Evolutionary conservation across 2,113 vertebrate species (phyloP), one percentile per base, ranked within the genome.

Genomic region (Megaceryle maxima): DNA sequence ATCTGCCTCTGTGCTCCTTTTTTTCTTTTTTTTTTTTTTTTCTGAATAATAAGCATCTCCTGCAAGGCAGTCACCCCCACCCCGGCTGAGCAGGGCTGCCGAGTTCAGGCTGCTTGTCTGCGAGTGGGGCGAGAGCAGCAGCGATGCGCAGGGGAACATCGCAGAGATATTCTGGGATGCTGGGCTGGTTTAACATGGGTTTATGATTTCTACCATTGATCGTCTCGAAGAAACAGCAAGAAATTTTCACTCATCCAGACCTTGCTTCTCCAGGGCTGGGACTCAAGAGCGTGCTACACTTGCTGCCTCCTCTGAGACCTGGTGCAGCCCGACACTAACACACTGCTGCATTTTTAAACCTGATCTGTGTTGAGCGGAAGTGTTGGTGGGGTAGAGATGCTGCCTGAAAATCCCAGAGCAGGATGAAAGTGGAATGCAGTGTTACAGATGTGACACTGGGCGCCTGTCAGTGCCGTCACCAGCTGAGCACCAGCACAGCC

Each of bases 361-460:
- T 2, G 1, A 5, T 15, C 51, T 21, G 4, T 11, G 24, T 2
- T 37, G 19, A 26, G 0, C 28, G 56, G 39, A 19, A 9, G 16
- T 5, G 16, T 28, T 41, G 0, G 0, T 4, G 22, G 8, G 51
- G 66, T 24, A 16, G 1, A 37, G 37, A 5, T n/a, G 56, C 12
- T 33, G 7, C 75, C 57, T 7, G 69, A 13, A 16, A 28, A 14
- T 4, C 8, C 57, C 19, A 5, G 39, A 11, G 63, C 35, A 56
- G 39, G 62, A 10, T 0, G 18, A 11, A 20, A 20, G 20, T 6
- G 0, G 1, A 26, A 12, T 2, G 2, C 8, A 3, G 6, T 0
- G 3, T 8, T 14, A 26, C 44, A 50, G 72, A 19, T 4, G 31
- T 72, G 75, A 68, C 8, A 21, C 28, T 3, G 12, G 21, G n/a